Conservation (phyloP, 1,140 invertebrate species). For the Myzus persicae region DNA sequence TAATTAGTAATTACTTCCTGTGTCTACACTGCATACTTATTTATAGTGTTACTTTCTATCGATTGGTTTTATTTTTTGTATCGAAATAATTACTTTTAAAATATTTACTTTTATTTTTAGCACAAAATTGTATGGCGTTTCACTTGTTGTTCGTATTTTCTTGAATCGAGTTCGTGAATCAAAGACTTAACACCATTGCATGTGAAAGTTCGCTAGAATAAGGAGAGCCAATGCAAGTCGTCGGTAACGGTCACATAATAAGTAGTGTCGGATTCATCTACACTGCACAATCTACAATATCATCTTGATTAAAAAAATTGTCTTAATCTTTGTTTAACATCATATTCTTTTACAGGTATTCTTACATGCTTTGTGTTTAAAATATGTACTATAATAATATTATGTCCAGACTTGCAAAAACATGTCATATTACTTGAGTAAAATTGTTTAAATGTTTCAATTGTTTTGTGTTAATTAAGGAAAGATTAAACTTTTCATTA, state of each 20-base stretch:
- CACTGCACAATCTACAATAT: background rate
- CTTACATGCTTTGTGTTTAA: background rate
- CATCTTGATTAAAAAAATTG: constrained; percentile 16
- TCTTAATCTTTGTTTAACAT: background rate
- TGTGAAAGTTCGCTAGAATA: constrained; percentile 33
- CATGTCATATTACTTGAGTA: background rate
- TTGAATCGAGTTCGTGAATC: background rate
- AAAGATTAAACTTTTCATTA: background rate
- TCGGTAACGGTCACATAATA: constrained; percentile 10
- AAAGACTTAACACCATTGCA: constrained; percentile 25
- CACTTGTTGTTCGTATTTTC: constrained; percentile 17
- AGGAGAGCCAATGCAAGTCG: background rate
- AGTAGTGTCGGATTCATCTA: constrained; percentile 2
- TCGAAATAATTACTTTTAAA: constrained; percentile 19
- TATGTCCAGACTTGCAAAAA: background rate
- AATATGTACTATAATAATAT: background rate
- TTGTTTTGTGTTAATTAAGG: background rate
- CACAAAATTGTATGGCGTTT: background rate
- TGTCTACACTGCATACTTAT: background rate
- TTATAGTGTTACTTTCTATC: constrained; percentile 27
- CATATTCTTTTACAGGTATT: background rate
- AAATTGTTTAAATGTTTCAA: background rate
- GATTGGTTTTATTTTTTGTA: constrained; percentile 37
- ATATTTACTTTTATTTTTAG: constrained; percentile 33
- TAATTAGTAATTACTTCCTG: constrained; percentile 34